These are phyloP conservation scores for Knipowitschia caucasica DNA, from an alignment of 2,797 vertebrate genomes.

Conservation along the genomic window DNA sequence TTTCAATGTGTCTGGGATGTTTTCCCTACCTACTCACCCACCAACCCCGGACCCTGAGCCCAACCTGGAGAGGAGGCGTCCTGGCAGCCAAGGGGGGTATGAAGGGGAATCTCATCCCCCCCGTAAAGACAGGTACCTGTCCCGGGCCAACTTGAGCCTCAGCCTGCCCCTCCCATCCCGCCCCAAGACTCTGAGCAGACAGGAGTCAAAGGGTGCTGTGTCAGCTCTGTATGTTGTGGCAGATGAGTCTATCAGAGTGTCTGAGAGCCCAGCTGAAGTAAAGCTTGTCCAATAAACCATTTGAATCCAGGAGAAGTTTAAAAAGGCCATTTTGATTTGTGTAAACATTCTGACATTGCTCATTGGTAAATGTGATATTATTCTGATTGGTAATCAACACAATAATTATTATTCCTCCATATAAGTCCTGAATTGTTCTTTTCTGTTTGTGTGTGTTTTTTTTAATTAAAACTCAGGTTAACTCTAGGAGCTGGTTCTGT, in stretches of 20 bases:
- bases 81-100: constrained; percentile 84
- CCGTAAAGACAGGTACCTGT: constrained; percentile 93
- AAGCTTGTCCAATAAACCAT: constrained; percentile 50
- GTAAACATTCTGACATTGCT: constrained; percentile 33
- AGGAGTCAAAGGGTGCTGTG: constrained; percentile 68
- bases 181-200: constrained; percentile 67
- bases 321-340: constrained; percentile 23
- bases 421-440: constrained; percentile 37
- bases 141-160: constrained; percentile 73
- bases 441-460: constrained; percentile 55
- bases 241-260: constrained; percentile 75
- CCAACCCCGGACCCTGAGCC: constrained; percentile 77
- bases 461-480: constrained; percentile 69
- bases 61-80: constrained; percentile 85
- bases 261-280: constrained; percentile 68
- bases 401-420: constrained; percentile 27
- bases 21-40: constrained; percentile 79
- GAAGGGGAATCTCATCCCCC: constrained; percentile 85
- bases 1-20: constrained; percentile 95
- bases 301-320: constrained; percentile 10
- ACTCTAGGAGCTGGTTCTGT: constrained; percentile 64
- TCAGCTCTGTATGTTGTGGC: constrained; percentile 78
- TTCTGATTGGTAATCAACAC: constrained; percentile 21
- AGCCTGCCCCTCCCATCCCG: constrained; percentile 68
- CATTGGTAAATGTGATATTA: constrained; percentile 42